Conservation (phyloP, 2,113 vertebrate genomes). For the Mustelus asterias region DNA sequence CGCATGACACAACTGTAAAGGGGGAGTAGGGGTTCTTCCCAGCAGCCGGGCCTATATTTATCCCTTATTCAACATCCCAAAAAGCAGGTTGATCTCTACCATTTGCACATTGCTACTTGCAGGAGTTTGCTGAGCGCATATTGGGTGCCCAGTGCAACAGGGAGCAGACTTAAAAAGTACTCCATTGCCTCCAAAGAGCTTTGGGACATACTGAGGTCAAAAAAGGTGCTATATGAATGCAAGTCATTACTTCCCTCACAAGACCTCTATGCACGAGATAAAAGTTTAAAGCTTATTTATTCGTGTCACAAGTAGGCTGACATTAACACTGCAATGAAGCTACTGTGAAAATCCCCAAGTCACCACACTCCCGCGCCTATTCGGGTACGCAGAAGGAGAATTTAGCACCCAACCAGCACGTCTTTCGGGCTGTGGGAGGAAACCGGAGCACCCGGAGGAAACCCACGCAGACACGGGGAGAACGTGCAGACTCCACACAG, state of each 20-base stretch:
- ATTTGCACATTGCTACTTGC: not conserved
- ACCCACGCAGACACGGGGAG: too few species aligned
- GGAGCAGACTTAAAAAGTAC: not conserved
- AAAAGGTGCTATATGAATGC: not conserved
- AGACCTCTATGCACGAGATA: not conserved
- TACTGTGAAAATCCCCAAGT: too few species aligned
- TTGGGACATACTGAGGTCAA: not conserved
- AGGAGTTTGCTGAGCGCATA: not conserved
- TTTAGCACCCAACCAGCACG: too few species aligned
- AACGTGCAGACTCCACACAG: too few species aligned
- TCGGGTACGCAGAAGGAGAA: too few species aligned
- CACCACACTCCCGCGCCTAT: too few species aligned
- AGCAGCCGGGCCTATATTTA: not conserved
- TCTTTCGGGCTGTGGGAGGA: too few species aligned
- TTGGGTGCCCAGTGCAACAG: not conserved
- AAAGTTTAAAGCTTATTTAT: too few species aligned
- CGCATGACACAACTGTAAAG: not conserved
- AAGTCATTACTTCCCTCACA: not conserved
- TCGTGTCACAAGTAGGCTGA: too few species aligned
- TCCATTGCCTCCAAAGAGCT: not conserved
- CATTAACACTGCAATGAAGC: too few species aligned
- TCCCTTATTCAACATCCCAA: not conserved
- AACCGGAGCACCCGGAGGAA: too few species aligned
- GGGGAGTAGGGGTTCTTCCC: not conserved
- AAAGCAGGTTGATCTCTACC: not conserved